Evolutionary conservation across 2,797 vertebrate species (phyloP), one percentile per base, ranked within the genome.

Genomic region (Amniataba percoides): DNA sequence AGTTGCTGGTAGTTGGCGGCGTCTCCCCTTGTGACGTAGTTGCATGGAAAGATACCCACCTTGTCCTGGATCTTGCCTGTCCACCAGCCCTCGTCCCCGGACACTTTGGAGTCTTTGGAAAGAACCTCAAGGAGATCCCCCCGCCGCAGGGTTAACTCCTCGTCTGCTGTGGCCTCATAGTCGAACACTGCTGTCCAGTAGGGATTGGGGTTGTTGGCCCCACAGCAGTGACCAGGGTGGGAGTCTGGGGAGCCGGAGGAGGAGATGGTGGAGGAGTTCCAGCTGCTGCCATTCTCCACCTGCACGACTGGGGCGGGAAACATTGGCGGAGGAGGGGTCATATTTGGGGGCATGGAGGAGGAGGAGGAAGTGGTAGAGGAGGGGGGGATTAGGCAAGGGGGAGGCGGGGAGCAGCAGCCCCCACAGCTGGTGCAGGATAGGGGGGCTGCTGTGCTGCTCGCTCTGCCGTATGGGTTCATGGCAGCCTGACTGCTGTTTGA

Each of bases 81-180:
- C 97, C 97, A 98, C 97, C 97, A 98, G 52, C 97, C 97, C 90
- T 98, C 97, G 11, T 98, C 97, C 69, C 97, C 97, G 1, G 97
- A 98, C 59, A 98, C 96, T 46, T 95, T 96, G 39, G 96, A 96
- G 94, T 97, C 97, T 91, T 97, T 96, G 52, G 97, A 98, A 48
- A 98, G 96, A 78, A 98, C 96, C 94, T 97, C 96, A 11, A 98
- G 95, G 36, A 96, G 89, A 88, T 98, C 97, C 7, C 97, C 97
- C 1, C 96, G 94, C 45, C 94, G 93, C 81, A 98, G 93, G 31
- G 96, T 97, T 77, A 98, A 90, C 90, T 98, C 97, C 92, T 98
- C 97, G 0, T 97, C 97, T 1, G 96, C 96, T 0, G 95, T 95
- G 23, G 97, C 97, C 90, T 98, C 97, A 23, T 98, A 98, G 91